Evolutionary conservation across 2,888 invertebrate genomes (phyloP).

Genomic region (Pyrrhosoma nymphula): DNA sequence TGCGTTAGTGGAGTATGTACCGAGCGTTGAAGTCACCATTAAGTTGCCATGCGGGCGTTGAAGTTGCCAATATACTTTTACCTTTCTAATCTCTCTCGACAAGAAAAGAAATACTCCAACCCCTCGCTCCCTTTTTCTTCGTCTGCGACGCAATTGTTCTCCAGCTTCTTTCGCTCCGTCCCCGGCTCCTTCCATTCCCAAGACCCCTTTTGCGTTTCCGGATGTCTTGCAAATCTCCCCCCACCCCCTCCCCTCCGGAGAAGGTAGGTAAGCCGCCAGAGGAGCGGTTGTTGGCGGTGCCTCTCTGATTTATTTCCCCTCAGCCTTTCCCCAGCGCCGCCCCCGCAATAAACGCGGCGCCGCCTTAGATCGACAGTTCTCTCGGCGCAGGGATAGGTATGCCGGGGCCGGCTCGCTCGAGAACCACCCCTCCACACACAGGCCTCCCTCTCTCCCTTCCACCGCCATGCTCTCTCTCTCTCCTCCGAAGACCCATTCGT

Average conservation of each 20-base stretch:
- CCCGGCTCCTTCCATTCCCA: background rate
- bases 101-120: background rate
- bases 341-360: slow-evolving; percentile 42
- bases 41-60: slow-evolving; percentile 34
- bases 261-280: slow-evolving; percentile 14
- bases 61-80: background rate
- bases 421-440: no score
- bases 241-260: background rate
- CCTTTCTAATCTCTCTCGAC: background rate
- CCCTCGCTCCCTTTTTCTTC: background rate
- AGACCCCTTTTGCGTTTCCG: slow-evolving; percentile 34
- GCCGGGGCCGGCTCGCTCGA: background rate
- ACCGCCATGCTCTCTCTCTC: no score
- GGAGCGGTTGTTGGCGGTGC: slow-evolving; percentile 30
- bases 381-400: slow-evolving; percentile 36
- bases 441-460: background rate
- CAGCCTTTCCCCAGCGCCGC: slow-evolving; percentile 19
- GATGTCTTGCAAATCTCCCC: background rate
- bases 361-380: slow-evolving; percentile 54
- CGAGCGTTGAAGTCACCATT: background rate
- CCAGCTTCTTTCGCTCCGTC: background rate
- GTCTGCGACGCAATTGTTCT: background rate
- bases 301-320: slow-evolving; percentile 1
- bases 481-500: background rate
- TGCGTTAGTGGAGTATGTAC: background rate